A percentile compares a stretch with the other conserved stretches of the same genome.
Conservation (phyloP, 2,113 vertebrate species). For the Struthidea cinerea region DNA sequence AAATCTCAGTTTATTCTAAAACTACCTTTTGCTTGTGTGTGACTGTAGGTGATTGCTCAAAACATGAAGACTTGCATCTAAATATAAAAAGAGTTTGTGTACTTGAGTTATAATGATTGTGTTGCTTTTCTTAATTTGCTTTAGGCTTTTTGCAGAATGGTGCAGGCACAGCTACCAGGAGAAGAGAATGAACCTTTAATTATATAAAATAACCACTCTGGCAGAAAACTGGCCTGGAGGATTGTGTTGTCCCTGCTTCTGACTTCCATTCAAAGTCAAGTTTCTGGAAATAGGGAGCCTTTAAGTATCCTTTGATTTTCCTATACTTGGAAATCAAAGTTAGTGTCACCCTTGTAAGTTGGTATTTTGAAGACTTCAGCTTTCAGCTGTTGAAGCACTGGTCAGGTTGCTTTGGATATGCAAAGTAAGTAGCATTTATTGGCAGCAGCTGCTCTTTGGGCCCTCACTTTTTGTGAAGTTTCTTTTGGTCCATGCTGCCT, state of each 20-base stretch:
- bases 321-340: not conserved
- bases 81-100: not conserved
- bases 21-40: not conserved
- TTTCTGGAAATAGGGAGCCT: not conserved
- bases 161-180: not conserved
- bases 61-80: not conserved
- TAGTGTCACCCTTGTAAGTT: rapidly evolving
- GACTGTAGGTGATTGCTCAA: not conserved
- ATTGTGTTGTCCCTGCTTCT: not conserved
- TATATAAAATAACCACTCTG: not conserved
- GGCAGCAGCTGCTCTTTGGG: not conserved
- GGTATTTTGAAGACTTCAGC: not conserved
- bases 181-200: not conserved
- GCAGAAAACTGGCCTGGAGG: not conserved
- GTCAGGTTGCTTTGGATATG: not conserved
- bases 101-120: not conserved
- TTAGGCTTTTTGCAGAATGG: not conserved
- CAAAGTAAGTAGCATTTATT: not conserved
- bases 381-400: not conserved
- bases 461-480: not conserved
- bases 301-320: not conserved
- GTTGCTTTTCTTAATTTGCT: not conserved
- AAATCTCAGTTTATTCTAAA: not conserved
- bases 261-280: not conserved
- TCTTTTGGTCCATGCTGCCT: not conserved